These are phyloP conservation scores for Adoxophyes honmai DNA, from an alignment of 1,140 invertebrate genomes.

Conservation along the genomic window DNA sequence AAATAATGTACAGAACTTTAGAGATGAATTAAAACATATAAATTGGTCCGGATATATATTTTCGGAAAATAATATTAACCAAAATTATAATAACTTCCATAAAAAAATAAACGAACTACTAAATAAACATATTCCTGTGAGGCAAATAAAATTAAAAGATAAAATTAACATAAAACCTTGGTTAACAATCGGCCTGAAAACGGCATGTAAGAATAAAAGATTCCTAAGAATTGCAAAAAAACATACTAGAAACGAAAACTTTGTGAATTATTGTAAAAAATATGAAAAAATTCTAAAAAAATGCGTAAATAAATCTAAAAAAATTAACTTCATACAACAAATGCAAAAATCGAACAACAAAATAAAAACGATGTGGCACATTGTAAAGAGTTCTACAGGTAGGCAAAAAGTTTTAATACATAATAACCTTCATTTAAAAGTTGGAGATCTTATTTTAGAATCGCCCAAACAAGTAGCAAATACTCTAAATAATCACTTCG, in stretches of 20 bases:
- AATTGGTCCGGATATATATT: neutral
- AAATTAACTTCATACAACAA: neutral
- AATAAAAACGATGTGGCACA: too few species aligned
- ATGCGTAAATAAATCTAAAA: neutral
- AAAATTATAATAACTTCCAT: neutral
- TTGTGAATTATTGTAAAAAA: neutral
- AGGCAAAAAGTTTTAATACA: too few species aligned
- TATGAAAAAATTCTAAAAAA: neutral
- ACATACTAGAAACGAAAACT: neutral
- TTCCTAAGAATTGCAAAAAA: neutral
- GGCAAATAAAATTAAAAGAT: conserved; percentile 10
- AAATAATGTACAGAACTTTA: neutral
- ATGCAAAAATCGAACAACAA: neutral
- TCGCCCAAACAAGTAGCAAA: too few species aligned
- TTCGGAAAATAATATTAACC: neutral
- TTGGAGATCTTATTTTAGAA: too few species aligned
- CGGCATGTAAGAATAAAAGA: neutral
- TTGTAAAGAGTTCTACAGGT: too few species aligned
- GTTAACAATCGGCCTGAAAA: neutral
- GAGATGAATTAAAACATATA: neutral
- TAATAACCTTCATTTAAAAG: too few species aligned
- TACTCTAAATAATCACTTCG: too few species aligned
- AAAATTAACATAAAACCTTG: neutral
- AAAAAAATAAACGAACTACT: neutral
- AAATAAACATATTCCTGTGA: conserved; percentile 10